Evolutionary conservation across 2,113 vertebrate species (phyloP), one percentile per base, ranked within the genome.

Genomic region (Laticauda colubrina): DNA sequence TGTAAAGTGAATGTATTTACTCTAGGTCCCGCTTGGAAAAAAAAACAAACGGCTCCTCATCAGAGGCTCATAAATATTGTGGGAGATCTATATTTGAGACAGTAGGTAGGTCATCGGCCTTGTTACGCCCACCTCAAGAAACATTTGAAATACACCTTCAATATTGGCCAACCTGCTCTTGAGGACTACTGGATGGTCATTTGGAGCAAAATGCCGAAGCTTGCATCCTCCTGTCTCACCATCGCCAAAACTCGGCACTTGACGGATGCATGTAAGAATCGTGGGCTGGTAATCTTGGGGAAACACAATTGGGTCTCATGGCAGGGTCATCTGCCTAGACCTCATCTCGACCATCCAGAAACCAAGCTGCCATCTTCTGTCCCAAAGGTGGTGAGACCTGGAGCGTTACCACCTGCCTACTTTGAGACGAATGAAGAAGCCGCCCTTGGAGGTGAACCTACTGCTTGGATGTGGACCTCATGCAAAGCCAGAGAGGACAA

Each of bases 281-380:
- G 21, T 43, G 75, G 48, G 88, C 92, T 86, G 29, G 18, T 51
- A 55, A 9, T 88, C 90, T 64, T 55, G 29, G n/a, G n/a, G 48
- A 3, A 34, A 56, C 53, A 3, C 2, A 0, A 0, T n/a, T 39
- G 5, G 54, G 21, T 45, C 93, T 54, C 0, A 20, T 20, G 14
- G 10, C 90, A 87, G 90, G 4, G 3, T 43, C 5, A 18, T 21
- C 69, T 34, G 24, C 0, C 23, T 0, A 0, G 15, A 53, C 81
- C 10, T 1, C 89, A 51, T 29, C 88, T 7, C 55, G 9, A 55
- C 4, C 23, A 69, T 12, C 51, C 0, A 0, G 55, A 86, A 56
- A 54, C 91, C 24, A 18, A 9, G 0, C 87, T 1, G 21, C 59
- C 39, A 1, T 89, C 23, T 81, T 23, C 29, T 1, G 10, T 4